Conservation (phyloP, 2,113 vertebrate genomes). For the Mustelus asterias region DNA sequence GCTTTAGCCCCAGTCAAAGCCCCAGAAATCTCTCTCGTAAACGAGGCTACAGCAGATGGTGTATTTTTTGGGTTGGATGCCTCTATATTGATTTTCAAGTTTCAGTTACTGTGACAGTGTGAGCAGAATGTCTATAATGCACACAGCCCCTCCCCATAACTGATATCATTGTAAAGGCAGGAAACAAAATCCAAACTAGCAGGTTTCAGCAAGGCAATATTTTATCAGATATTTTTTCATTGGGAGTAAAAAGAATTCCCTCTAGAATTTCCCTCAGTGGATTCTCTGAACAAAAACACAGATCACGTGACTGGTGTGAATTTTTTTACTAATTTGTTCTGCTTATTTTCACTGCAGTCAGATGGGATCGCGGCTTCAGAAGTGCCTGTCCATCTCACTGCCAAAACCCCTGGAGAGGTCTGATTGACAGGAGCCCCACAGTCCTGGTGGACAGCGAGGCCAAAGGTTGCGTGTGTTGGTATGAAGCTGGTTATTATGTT, state of each 20-base stretch:
- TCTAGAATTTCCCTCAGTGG: too few relatives aligned
- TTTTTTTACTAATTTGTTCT: background rate
- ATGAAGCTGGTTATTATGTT: background rate
- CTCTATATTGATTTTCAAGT: background rate
- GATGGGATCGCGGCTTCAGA: background rate
- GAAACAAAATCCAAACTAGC: background rate
- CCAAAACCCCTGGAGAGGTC: background rate
- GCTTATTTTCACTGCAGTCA: background rate
- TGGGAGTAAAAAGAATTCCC: background rate
- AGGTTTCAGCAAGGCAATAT: background rate
- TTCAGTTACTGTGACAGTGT: background rate
- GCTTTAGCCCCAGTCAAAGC: background rate
- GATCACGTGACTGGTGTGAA: background rate
- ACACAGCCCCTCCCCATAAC: background rate
- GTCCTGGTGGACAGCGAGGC: background rate
- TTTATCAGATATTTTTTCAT: background rate
- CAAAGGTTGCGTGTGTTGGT: background rate
- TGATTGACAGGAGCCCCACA: background rate
- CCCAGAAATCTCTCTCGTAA: background rate
- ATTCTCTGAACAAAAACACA: background rate
- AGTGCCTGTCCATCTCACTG: slow-evolving; percentile 4
- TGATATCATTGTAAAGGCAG: background rate
- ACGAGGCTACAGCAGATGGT: background rate
- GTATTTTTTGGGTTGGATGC: background rate
- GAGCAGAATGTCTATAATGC: background rate